Percentiles rank a stretch among this genome's conserved stretches.
These are phyloP conservation scores for Barbus barbus DNA, from an alignment of 2,113 vertebrate genomes.

Conservation along the genomic window DNA sequence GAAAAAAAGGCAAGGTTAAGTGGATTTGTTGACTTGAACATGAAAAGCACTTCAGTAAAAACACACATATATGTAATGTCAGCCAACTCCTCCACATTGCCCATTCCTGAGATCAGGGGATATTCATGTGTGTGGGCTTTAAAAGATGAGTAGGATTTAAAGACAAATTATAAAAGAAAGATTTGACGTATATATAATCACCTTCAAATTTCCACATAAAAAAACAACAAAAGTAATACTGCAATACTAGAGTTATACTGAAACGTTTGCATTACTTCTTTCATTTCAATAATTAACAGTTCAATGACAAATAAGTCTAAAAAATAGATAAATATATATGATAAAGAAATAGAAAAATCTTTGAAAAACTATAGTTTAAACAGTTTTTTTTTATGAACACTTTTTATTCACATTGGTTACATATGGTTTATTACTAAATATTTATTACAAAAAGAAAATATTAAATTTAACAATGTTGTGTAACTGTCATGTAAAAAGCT, in stretches of 20 bases:
- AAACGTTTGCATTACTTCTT: not conserved
- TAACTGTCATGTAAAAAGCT: not conserved
- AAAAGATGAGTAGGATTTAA: constrained; percentile 40
- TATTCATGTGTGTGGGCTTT: constrained; percentile 45
- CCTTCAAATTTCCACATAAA: not conserved
- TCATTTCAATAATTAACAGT: not conserved
- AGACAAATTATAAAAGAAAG: not conserved
- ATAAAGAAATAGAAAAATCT: not conserved
- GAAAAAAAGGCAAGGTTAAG: constrained; percentile 8
- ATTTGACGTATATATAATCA: not conserved
- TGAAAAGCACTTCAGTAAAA: constrained; percentile 13
- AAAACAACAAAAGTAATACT: not conserved
- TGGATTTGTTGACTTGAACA: constrained; percentile 14
- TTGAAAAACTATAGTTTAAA: not conserved
- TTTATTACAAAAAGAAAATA: not conserved
- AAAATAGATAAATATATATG: not conserved
- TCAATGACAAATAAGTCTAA: not conserved
- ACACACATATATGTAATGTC: constrained; percentile 11
- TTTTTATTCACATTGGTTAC: not conserved
- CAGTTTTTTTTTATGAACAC: too few species aligned
- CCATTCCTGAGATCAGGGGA: not conserved
- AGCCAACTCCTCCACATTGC: constrained; percentile 8
- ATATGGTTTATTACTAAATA: not conserved
- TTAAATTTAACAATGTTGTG: not conserved
- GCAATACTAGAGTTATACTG: not conserved